Evolutionary conservation across 2,113 vertebrate species (phyloP).

Genomic region (Hyaena hyaena): DNA sequence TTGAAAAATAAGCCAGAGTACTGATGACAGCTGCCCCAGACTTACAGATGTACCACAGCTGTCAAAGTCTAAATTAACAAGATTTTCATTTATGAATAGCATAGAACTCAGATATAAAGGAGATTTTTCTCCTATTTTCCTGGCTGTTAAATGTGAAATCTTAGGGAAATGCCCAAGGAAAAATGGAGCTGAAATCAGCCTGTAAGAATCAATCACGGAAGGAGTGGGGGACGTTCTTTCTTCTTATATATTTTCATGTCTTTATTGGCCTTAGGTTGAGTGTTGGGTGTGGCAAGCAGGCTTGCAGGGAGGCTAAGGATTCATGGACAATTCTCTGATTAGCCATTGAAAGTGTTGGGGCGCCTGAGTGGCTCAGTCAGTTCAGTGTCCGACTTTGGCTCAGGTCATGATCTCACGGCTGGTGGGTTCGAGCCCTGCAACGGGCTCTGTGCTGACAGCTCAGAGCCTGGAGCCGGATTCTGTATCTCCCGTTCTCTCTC

Average conservation of each 20-base stretch:
- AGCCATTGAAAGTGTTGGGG: not conserved
- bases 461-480: too few species aligned
- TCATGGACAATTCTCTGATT: not conserved
- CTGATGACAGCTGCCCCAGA: slow-evolving; percentile 85
- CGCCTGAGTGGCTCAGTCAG: too few species aligned
- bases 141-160: slow-evolving; percentile 47
- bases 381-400: too few species aligned
- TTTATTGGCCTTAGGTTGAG: not conserved
- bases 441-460: too few species aligned
- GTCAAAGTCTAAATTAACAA: slow-evolving; percentile 85
- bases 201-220: slow-evolving; percentile 20
- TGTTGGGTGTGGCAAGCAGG: not conserved
- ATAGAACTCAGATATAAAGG: slow-evolving; percentile 78
- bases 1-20: slow-evolving; percentile 85
- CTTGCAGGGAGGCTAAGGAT: not conserved
- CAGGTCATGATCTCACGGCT: too few species aligned
- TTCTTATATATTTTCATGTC: not conserved
- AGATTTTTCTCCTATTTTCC: slow-evolving; percentile 28
- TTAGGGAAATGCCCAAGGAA: slow-evolving; percentile 46
- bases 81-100: slow-evolving; percentile 84
- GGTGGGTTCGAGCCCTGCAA: too few species aligned
- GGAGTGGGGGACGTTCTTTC: not conserved
- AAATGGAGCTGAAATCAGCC: slow-evolving; percentile 42
- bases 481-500: too few species aligned
- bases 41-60: slow-evolving; percentile 86